phyloP scores from a whole-genome alignment of 2,888 invertebrate genomes.

The Microplitis deprimator region DNA sequence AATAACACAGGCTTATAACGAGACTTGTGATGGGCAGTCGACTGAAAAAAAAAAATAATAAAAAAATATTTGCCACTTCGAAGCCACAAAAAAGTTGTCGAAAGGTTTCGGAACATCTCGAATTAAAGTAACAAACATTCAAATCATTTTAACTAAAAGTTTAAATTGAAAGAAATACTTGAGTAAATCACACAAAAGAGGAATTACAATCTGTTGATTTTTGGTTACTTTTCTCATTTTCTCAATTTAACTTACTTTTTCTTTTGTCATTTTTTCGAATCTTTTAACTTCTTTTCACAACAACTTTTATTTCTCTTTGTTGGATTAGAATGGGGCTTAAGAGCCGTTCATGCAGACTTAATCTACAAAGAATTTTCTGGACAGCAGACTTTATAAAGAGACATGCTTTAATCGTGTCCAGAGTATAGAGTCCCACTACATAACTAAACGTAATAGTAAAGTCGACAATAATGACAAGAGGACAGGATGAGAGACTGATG shows the following conservation, averaged over 20 bases:
- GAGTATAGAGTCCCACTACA: not conserved
- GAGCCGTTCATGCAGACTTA: not conserved
- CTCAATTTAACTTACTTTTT: not conserved
- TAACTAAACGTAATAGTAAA: not conserved
- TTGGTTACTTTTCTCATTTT: not conserved
- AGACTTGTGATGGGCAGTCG: no score
- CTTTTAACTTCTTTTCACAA: not conserved
- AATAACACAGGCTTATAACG: no score
- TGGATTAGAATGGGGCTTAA: not conserved
- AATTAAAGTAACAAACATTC: not conserved
- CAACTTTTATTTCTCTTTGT: not conserved
- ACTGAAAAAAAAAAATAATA: no score
- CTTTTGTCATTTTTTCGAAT: not conserved
- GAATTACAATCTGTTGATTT: constrained; percentile 14
- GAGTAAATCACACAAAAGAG: not conserved
- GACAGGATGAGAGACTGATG: not conserved
- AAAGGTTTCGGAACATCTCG: no score
- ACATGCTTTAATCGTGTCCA: not conserved
- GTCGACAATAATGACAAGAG: not conserved
- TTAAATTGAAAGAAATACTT: not conserved
- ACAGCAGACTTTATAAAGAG: not conserved
- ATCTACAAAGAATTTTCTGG: not conserved
- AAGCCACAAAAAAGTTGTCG: no score
- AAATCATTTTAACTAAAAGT: not conserved
- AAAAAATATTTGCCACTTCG: not conserved